These are phyloP conservation scores for Mimas tiliae DNA, from an alignment of 2,888 invertebrate genomes.

Conservation along the genomic window DNA sequence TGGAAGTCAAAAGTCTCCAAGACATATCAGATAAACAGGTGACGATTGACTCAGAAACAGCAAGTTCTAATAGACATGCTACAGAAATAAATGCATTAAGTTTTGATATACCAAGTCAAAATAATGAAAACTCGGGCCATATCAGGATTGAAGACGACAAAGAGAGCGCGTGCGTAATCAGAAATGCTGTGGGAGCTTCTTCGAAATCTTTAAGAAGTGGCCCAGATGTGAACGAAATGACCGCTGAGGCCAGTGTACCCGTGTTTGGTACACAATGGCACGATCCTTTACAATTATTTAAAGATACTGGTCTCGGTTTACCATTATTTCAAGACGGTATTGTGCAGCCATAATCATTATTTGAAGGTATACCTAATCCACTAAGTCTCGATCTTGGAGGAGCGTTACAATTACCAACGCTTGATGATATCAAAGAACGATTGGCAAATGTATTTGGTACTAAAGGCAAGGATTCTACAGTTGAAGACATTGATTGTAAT, in stretches of 20 bases:
- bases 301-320: constrained; percentile 34
- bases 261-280: constrained; percentile 40
- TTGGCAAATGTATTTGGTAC: constrained; percentile 48
- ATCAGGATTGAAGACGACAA: background rate
- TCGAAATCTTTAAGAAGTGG: constrained; percentile 26
- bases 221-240: constrained; percentile 46
- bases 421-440: constrained; percentile 49
- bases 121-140: background rate
- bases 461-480: constrained; percentile 37
- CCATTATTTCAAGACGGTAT: constrained; percentile 38
- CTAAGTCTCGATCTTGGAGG: constrained; percentile 34
- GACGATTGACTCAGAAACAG: background rate
- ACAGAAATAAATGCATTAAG: background rate
- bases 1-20: background rate
- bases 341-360: constrained; percentile 39
- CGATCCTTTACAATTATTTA: constrained; percentile 32
- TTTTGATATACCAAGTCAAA: background rate
- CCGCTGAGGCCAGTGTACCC: constrained; percentile 55
- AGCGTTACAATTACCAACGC: constrained; percentile 44
- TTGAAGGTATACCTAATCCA: constrained; percentile 33
- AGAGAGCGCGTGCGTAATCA: background rate
- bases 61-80: background rate
- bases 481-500: constrained; percentile 33
- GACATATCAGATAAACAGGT: background rate
- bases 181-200: background rate